A percentile compares a stretch with the other conserved stretches of the same genome.
Conservation (phyloP, 2,113 vertebrate genomes). For the Catharus bicknelli region DNA sequence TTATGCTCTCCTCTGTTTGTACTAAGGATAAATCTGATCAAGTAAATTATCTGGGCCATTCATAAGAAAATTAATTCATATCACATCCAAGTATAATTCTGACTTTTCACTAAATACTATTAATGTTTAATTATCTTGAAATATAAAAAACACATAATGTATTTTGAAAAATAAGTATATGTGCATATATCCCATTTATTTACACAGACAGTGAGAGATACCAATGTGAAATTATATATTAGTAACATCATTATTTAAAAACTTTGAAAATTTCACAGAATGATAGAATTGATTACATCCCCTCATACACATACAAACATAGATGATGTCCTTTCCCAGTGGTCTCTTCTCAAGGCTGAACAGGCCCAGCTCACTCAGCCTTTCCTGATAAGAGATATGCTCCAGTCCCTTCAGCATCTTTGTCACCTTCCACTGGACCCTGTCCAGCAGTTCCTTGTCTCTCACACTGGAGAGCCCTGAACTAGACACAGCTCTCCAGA, state of each 20-base stretch:
- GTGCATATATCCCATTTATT: background rate
- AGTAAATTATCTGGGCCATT: background rate
- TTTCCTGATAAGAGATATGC: background rate
- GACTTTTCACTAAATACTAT: background rate
- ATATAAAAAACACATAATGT: background rate
- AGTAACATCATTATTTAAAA: background rate
- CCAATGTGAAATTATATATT: background rate
- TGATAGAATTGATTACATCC: background rate
- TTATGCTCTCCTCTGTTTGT: background rate
- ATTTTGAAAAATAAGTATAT: background rate
- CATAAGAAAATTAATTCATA: background rate
- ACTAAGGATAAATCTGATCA: background rate
- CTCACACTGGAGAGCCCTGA: no score
- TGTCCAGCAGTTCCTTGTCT: background rate
- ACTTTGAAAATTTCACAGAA: background rate
- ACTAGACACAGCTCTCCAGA: accelerated
- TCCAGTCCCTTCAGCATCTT: background rate
- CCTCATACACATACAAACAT: background rate
- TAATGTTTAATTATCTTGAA: background rate
- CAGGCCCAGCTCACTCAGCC: background rate
- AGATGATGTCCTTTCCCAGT: no score
- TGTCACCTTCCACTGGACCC: background rate
- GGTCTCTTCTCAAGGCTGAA: background rate
- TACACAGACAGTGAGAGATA: background rate
- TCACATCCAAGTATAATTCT: background rate